Conservation (phyloP, 2,797 vertebrate species). For the Sternotherus odoratus region DNA sequence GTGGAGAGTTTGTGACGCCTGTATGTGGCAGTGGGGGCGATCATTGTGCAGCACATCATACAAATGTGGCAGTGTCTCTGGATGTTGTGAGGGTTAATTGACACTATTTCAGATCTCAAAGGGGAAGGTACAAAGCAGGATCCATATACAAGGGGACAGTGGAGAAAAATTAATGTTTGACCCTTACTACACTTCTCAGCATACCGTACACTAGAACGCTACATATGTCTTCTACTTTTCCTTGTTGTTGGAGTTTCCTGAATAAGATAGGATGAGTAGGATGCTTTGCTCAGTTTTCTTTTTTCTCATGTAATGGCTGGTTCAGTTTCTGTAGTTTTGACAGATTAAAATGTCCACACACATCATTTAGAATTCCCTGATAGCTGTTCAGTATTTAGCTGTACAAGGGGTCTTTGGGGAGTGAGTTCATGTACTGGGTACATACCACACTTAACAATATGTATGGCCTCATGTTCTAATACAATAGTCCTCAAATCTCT, state of each 20-base stretch:
- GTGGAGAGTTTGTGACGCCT: neutral
- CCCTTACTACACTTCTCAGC: neutral
- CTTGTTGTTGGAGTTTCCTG: neutral
- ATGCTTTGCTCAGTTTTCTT: neutral
- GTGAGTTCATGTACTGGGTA: neutral
- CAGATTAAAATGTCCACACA: neutral
- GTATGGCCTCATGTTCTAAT: neutral
- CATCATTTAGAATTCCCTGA: neutral
- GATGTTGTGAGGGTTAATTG: neutral
- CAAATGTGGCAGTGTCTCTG: neutral
- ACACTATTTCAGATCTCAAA: neutral
- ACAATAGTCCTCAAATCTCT: neutral
- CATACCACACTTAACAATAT: neutral
- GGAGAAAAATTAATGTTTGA: neutral
- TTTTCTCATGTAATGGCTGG: neutral
- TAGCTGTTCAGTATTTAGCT: neutral
- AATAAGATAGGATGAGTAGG: neutral
- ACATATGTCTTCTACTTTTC: neutral
- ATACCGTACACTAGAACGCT: neutral
- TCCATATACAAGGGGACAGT: neutral
- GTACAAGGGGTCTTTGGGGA: neutral
- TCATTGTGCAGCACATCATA: neutral
- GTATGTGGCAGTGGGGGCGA: neutral
- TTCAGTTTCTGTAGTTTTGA: neutral
- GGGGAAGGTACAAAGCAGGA: neutral